Conservation (phyloP, 1,140 invertebrate genomes). For the Riptortus pedestris region DNA sequence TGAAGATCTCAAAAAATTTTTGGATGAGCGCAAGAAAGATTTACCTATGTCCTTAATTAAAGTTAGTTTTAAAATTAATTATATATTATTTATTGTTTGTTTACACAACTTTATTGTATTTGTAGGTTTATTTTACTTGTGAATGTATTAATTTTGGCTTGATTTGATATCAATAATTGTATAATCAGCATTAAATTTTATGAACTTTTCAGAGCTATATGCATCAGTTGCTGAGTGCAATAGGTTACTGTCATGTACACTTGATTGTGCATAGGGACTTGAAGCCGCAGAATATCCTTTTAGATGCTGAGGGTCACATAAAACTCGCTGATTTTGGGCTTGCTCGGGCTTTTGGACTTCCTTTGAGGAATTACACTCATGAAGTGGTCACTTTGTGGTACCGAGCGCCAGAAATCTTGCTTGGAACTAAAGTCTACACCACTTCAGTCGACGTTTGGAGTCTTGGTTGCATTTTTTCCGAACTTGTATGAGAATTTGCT, state of each 20-base stretch:
- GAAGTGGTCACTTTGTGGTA: constrained; percentile 97
- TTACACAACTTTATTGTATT: not conserved
- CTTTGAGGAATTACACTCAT: constrained; percentile 77
- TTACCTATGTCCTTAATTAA: constrained; percentile 56
- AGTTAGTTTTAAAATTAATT: constrained; percentile 33
- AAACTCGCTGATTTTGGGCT: constrained; percentile 88
- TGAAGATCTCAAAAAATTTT: constrained; percentile 78
- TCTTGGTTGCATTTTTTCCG: constrained; percentile 85
- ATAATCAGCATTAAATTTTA: no score
- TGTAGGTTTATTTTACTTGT: not conserved
- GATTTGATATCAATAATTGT: no score
- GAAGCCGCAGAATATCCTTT: constrained; percentile 83
- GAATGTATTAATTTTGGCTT: not conserved
- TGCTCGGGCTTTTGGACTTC: constrained; percentile 70
- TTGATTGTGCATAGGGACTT: constrained; percentile 80
- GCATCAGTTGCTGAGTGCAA: constrained; percentile 77
- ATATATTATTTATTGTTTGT: not conserved
- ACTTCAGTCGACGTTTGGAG: constrained; percentile 91
- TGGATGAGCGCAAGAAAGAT: constrained; percentile 55
- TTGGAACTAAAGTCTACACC: constrained; percentile 82
- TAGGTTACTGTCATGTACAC: constrained; percentile 85
- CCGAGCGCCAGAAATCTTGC: constrained; percentile 84
- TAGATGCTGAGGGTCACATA: constrained; percentile 66
- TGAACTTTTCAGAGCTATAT: constrained; percentile 69
- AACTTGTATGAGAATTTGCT: constrained; percentile 58